Evolutionary conservation across 2,888 invertebrate genomes (phyloP), one percentile per base, ranked within the genome.

Genomic region (Bombyx huttoni): DNA sequence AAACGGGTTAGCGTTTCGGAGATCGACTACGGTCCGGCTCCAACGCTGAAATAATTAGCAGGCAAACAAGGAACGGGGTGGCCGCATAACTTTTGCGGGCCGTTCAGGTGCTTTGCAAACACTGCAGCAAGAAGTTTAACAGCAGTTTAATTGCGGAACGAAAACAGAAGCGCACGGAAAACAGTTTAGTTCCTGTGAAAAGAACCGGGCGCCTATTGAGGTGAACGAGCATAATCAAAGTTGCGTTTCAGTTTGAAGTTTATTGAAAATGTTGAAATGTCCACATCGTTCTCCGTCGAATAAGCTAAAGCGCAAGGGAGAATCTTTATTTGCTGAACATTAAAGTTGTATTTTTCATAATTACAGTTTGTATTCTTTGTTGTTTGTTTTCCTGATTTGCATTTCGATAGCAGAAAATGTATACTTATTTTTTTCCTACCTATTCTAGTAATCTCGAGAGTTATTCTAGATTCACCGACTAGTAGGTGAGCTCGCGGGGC

Each of bases 91-190:
- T 87, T 86, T 79, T 68, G 72, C 78, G 67, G 78, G 70, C 80
- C 79, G 70, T 78, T 81, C 85, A 86, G 87, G 87, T 86, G 81
- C 82, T 83, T 77, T 66, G 78, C 84, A 86, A 87, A 87, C 80
- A 86, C 73, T 68, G 75, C 80, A 80, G 84, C 85, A 85, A 84
- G 85, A 86, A 88, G 73, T 88, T 88, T 85, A 85, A 84, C 87
- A 85, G 81, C 81, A 83, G 85, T 87, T 87, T 86, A 85, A 88
- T 87, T 86, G 84, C 83, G 75, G 73, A 74, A 75, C 77, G 79
- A 85, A 85, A 83, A 86, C 84, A 84, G 81, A 80, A 82, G 78
- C 80, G 82, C 77, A 73, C 74, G 75, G 81, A 79, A 83, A 80
- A 82, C 81, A 76, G 73, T 86, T 85, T 78, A 78, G 78, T 79